Percentiles rank a stretch among this genome's conserved stretches.
These are phyloP conservation scores for Noctua pronuba DNA, from an alignment of 2,888 invertebrate genomes.

Conservation along the genomic window DNA sequence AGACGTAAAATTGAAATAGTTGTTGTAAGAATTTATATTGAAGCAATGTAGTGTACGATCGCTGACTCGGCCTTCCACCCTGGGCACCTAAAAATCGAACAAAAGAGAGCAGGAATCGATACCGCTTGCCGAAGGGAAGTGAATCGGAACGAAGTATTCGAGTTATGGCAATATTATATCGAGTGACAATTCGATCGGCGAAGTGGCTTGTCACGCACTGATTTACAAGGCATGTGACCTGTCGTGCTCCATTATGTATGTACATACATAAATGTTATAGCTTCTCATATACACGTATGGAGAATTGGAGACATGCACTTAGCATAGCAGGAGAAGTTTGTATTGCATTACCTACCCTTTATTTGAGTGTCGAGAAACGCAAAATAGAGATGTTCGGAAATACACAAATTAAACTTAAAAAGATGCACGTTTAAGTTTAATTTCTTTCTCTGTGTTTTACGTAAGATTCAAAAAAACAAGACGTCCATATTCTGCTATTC, in stretches of 20 bases:
- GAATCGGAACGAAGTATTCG: constrained; percentile 80
- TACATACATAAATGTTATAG: constrained; percentile 54
- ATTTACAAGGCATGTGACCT: constrained; percentile 78
- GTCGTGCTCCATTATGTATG: constrained; percentile 68
- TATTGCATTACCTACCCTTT: constrained; percentile 5
- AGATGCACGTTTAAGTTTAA: too few species aligned
- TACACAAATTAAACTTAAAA: background rate
- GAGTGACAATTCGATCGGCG: constrained; percentile 75
- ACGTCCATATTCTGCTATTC: background rate
- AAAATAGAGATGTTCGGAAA: background rate
- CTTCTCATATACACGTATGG: constrained; percentile 30
- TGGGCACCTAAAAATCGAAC: constrained; percentile 51
- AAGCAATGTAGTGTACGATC: constrained; percentile 48
- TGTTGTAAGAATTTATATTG: constrained; percentile 62
- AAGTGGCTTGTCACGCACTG: constrained; percentile 77
- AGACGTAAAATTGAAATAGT: constrained; percentile 63
- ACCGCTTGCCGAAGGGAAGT: constrained; percentile 72
- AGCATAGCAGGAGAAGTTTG: constrained; percentile 18
- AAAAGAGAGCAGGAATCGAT: constrained; percentile 64
- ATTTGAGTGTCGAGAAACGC: background rate
- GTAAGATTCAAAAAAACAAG: background rate
- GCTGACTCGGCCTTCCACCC: constrained; percentile 46
- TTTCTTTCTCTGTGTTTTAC: background rate
- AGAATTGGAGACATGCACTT: constrained; percentile 8
- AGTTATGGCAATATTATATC: constrained; percentile 74